Percentiles rank a stretch among this genome's conserved stretches.
These are phyloP conservation scores for Cyrtorhinus lividipennis DNA, from an alignment of 1,140 invertebrate species.

Conservation along the genomic window DNA sequence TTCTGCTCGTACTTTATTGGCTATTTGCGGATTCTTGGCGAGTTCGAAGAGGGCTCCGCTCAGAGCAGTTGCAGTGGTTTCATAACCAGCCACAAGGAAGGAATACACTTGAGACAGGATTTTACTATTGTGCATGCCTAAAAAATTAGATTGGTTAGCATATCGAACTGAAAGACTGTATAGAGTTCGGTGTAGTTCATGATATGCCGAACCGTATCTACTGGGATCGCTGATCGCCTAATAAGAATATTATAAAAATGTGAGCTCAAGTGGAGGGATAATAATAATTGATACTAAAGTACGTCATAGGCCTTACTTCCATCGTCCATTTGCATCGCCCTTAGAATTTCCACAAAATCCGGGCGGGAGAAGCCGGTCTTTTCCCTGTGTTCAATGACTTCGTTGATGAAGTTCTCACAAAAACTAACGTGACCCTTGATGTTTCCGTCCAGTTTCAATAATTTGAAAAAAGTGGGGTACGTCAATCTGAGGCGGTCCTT, in stretches of 20 bases:
- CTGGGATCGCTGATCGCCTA: no score
- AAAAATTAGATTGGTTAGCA: no score
- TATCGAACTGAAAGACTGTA: no score
- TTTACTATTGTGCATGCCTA: background rate
- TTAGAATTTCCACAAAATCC: background rate
- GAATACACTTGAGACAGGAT: constrained; percentile 29
- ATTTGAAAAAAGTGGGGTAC: constrained; percentile 10
- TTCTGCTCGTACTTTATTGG: constrained; percentile 37
- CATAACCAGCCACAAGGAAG: constrained; percentile 15
- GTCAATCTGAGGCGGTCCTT: background rate
- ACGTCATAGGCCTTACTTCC: background rate
- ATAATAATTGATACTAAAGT: background rate
- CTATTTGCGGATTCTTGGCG: constrained; percentile 37
- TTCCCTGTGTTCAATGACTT: background rate
- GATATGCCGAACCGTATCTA: no score
- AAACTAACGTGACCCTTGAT: background rate
- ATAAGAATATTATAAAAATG: background rate
- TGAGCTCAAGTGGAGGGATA: background rate
- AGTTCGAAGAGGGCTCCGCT: constrained; percentile 37
- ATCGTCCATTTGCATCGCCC: background rate
- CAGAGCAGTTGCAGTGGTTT: constrained; percentile 32
- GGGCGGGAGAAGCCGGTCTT: constrained; percentile 21
- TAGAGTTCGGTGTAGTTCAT: no score
- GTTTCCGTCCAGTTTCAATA: constrained; percentile 4
- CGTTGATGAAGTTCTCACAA: constrained; percentile 7